Conservation (phyloP, 2,113 vertebrate species). For the Archilochus colubris region DNA sequence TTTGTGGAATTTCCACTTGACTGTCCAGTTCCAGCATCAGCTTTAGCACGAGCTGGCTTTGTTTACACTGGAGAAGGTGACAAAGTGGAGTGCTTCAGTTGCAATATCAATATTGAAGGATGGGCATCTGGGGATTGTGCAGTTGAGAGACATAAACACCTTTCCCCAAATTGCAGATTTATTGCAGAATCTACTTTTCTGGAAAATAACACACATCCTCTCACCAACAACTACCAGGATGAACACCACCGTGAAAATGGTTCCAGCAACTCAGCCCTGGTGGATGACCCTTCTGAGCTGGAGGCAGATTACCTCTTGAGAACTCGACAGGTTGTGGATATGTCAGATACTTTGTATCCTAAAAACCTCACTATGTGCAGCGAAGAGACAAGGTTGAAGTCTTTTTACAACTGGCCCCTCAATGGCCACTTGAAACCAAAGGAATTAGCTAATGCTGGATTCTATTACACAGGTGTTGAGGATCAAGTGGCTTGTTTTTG, state of each 20-base stretch:
- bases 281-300: constrained; percentile 57
- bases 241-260: constrained; percentile 30
- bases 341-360: constrained; percentile 80
- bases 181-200: constrained; percentile 61
- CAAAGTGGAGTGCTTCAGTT: constrained; percentile 90
- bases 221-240: constrained; percentile 24
- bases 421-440: constrained; percentile 73
- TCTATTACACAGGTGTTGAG: constrained; percentile 80
- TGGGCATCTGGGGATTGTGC: constrained; percentile 86
- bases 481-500: constrained; percentile 93
- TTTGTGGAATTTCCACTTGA: constrained; percentile 80
- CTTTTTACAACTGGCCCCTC: constrained; percentile 86
- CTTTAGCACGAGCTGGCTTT: constrained; percentile 88
- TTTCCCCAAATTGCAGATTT: constrained; percentile 87
- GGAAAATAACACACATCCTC: constrained; percentile 2
- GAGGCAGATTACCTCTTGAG: constrained; percentile 81
- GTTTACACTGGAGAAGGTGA: constrained; percentile 88
- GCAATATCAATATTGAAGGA: constrained; percentile 80
- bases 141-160: constrained; percentile 81
- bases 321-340: constrained; percentile 88
- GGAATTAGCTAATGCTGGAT: constrained; percentile 88
- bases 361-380: constrained; percentile 82
- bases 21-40: constrained; percentile 76
- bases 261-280: not conserved
- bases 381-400: constrained; percentile 83